phyloP scores from a whole-genome alignment of 2,888 invertebrate genomes.

The Odontocolon sp. region DNA sequence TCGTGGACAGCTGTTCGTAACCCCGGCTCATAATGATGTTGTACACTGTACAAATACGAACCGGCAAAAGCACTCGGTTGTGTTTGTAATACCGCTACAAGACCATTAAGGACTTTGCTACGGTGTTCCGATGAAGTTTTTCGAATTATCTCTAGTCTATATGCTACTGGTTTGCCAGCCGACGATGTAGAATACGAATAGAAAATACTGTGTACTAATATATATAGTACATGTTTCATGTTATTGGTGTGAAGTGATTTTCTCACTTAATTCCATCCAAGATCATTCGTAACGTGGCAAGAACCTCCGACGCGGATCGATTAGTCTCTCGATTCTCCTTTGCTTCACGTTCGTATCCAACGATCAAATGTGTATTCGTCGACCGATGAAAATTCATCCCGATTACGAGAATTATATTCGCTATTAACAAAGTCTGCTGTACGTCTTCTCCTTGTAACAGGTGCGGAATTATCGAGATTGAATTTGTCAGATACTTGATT shows the following conservation, averaged over 20 bases:
- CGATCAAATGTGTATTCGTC: neutral
- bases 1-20: constrained; percentile 61
- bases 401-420: neutral
- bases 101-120: constrained; percentile 45
- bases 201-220: no score
- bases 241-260: no score
- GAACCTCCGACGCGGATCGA: no score
- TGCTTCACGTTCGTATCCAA: neutral
- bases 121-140: constrained; percentile 29
- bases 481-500: neutral
- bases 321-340: neutral
- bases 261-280: no score
- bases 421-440: neutral
- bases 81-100: constrained; percentile 56
- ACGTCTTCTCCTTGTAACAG: neutral
- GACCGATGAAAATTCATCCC: neutral
- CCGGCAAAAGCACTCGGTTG: constrained; percentile 42
- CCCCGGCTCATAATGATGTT: constrained; percentile 56
- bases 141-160: neutral
- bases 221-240: no score
- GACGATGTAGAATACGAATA: no score
- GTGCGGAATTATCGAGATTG: neutral
- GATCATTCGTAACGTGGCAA: no score
- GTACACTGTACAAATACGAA: constrained; percentile 43
- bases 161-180: neutral